Evolutionary conservation across 1,140 invertebrate genomes (phyloP).

Genomic region (Oedothorax gibbosus): DNA sequence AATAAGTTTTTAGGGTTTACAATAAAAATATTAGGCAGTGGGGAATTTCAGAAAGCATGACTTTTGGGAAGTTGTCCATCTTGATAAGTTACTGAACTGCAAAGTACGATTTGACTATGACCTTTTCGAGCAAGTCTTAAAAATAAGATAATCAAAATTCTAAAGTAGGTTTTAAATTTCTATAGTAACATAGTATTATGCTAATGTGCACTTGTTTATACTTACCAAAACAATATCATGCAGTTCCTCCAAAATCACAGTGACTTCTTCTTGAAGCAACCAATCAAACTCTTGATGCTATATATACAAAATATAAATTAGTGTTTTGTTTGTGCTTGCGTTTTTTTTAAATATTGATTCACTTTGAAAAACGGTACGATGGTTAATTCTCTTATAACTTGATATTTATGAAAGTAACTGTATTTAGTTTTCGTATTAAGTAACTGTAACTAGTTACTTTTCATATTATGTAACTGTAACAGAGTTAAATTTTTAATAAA

Average conservation of each 20-base stretch:
- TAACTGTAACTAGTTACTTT: background rate
- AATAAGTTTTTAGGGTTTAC: too few relatives aligned
- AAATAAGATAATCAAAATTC: too few relatives aligned
- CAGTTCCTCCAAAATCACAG: slow-evolving; percentile 85
- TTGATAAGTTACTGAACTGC: too few relatives aligned
- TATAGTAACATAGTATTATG: too few relatives aligned
- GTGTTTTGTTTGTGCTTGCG: background rate
- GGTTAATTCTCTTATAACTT: background rate
- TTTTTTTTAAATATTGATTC: background rate
- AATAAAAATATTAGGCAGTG: too few relatives aligned
- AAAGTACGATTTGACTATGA: too few relatives aligned
- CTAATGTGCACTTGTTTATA: background rate
- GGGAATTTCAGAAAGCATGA: too few relatives aligned
- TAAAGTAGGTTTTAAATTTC: too few relatives aligned
- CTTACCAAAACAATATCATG: slow-evolving; percentile 83
- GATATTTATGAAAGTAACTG: background rate
- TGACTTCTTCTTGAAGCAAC: slow-evolving; percentile 89
- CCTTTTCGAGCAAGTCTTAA: too few relatives aligned
- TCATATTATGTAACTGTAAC: background rate
- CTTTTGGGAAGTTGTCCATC: too few relatives aligned
- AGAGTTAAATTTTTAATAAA: too few relatives aligned
- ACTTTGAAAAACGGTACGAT: background rate
- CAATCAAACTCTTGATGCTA: slow-evolving; percentile 95
- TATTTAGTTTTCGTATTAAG: too few relatives aligned
- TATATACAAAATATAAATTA: slow-evolving; percentile 65